A percentile compares a stretch with the other conserved stretches of the same genome.
Evolutionary conservation across 53 echinoderm and acorn worm genomes (phyloP).

Genomic region (Paracentrotus lividus): DNA sequence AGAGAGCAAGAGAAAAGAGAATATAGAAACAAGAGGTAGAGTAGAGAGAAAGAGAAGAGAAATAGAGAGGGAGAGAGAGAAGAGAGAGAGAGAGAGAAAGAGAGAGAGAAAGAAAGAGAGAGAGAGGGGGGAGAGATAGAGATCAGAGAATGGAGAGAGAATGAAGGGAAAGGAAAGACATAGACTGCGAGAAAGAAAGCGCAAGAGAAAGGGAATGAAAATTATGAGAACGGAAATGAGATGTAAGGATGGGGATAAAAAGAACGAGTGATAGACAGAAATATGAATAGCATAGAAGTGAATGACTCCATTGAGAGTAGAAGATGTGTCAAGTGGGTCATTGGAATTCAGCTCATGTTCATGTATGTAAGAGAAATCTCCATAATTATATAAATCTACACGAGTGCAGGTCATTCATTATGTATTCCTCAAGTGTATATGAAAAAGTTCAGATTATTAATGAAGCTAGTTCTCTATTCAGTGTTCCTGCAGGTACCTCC

Average conservation of each 20-base stretch:
- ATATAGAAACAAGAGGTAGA: not conserved
- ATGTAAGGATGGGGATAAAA: not conserved
- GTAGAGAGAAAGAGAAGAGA: not conserved
- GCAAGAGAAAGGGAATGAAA: too few relatives aligned
- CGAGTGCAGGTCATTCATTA: conserved; percentile 36
- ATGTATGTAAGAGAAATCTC: conserved; percentile 10
- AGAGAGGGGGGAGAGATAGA: not conserved
- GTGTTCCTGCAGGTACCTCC: not conserved
- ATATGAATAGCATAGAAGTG: not conserved
- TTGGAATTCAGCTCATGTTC: conserved; percentile 38
- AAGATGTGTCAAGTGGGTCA: conserved; percentile 47
- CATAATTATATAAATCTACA: conserved; percentile 34
- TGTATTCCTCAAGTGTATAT: conserved; percentile 30
- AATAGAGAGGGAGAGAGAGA: not conserved
- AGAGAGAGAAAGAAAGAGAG: not conserved
- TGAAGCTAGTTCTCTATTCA: not conserved
- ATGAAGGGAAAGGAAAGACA: not conserved
- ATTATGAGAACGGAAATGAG: not conserved
- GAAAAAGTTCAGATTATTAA: conserved; percentile 15
- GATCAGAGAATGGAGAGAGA: not conserved
- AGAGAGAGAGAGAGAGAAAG: not conserved
- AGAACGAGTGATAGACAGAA: not conserved
- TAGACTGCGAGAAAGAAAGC: too few relatives aligned
- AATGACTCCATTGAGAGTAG: not conserved
- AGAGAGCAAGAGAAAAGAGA: not conserved